A percentile compares a stretch with the other conserved stretches of the same genome.
Evolutionary conservation across 2,113 vertebrate species (phyloP).

Genomic region (Stercorarius parasiticus): DNA sequence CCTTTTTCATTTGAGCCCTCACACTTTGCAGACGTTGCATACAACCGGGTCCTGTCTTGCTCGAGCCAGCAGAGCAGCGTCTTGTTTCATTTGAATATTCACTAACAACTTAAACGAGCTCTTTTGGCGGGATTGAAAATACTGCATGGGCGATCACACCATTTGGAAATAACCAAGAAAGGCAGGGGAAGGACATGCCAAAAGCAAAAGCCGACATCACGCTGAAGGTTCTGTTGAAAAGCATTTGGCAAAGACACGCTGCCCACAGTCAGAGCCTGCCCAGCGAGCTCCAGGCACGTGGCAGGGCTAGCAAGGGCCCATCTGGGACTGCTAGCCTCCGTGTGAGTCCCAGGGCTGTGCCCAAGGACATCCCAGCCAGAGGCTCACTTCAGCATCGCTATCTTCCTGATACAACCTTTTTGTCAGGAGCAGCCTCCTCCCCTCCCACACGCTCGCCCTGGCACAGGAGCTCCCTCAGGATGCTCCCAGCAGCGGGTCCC

Average conservation of each 20-base stretch:
- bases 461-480: not conserved
- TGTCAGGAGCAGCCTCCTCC: not conserved
- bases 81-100: not conserved
- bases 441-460: fast-evolving
- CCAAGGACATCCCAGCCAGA: not conserved
- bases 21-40: fast-evolving
- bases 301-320: not conserved
- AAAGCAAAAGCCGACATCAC: not conserved
- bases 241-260: not conserved
- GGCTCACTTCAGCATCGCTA: fast-evolving
- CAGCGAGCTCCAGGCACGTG: fast-evolving
- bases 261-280: fast-evolving
- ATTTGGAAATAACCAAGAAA: not conserved
- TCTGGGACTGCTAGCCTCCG: fast-evolving
- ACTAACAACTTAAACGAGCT: not conserved
- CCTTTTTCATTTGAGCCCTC: not conserved
- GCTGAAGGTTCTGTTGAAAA: not conserved
- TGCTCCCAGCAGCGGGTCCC: not conserved
- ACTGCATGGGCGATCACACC: not conserved
- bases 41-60: not conserved
- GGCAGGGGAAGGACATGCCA: not conserved
- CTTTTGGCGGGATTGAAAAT: not conserved
- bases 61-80: not conserved
- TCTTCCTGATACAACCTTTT: not conserved
- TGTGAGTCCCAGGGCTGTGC: fast-evolving